Conservation (phyloP, 2,888 invertebrate genomes). For the Phaedon cochleariae region DNA sequence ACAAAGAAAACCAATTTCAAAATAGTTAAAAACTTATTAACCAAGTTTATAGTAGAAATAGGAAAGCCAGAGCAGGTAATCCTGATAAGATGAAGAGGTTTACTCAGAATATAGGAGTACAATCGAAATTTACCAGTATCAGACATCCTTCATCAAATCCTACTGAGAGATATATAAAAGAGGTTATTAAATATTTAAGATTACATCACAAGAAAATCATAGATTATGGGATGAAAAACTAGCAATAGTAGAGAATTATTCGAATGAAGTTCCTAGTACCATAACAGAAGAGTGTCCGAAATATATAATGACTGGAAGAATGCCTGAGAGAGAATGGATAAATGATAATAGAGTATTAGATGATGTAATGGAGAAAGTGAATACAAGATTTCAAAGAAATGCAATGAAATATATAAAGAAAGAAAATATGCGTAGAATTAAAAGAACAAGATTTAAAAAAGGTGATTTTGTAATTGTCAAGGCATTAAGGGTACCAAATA, state of each 20-base stretch:
- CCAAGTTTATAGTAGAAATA: not conserved
- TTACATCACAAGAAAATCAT: not conserved
- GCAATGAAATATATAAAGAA: constrained; percentile 6
- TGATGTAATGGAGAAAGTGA: constrained; percentile 5
- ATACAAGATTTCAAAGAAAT: not conserved
- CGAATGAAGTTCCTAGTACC: constrained; percentile 12
- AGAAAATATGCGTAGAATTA: not conserved
- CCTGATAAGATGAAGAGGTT: not conserved
- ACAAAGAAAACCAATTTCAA: constrained; percentile 17
- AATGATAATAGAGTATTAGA: not conserved
- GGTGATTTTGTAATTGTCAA: constrained; percentile 17
- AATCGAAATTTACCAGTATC: not conserved
- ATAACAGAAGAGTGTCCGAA: constrained; percentile 7
- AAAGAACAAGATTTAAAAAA: constrained; percentile 2
- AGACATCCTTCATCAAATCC: constrained; percentile 1
- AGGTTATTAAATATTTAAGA: constrained; percentile 13
- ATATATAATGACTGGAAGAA: not conserved
- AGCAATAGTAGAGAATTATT: constrained; percentile 7
- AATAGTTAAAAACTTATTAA: constrained; percentile 1
- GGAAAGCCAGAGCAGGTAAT: not conserved
- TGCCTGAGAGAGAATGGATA: constrained; percentile 20
- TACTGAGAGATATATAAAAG: not conserved
- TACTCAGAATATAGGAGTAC: not conserved
- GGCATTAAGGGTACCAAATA: constrained; percentile 9
- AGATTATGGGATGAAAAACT: constrained; percentile 9